phyloP scores from a whole-genome alignment of 1,140 invertebrate genomes.

The Cephus cinctus region DNA sequence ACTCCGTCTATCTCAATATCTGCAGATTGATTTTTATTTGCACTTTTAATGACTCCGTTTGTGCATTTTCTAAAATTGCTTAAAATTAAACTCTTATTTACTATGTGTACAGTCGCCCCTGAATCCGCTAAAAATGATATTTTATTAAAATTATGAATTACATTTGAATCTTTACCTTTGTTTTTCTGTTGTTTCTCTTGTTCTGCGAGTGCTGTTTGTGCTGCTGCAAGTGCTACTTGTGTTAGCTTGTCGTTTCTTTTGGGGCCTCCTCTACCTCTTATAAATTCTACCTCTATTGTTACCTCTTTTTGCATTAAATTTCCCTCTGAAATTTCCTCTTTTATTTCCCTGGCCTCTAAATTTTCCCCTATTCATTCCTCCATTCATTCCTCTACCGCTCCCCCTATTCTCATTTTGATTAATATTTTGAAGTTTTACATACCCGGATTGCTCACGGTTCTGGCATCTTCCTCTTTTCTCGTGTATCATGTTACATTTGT shows the following conservation, averaged over 20 bases:
- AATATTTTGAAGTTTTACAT: neutral
- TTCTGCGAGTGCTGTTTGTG: neutral
- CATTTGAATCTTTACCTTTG: neutral
- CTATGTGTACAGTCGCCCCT: slow-evolving; percentile 19
- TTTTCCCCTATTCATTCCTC: neutral
- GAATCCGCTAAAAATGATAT: slow-evolving; percentile 18
- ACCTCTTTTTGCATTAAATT: too few relatives aligned
- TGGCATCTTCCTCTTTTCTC: slow-evolving; percentile 1
- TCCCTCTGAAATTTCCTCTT: slow-evolving; percentile 7
- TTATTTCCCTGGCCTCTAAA: neutral
- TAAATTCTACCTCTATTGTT: neutral
- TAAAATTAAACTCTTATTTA: slow-evolving; percentile 17
- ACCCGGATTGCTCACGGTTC: neutral
- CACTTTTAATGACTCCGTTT: slow-evolving; percentile 13
- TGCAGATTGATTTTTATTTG: slow-evolving; percentile 19
- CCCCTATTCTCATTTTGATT: neutral
- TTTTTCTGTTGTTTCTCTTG: neutral
- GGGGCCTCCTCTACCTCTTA: neutral
- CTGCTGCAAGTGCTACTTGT: neutral
- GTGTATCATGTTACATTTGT: slow-evolving; percentile 9
- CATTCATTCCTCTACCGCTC: neutral
- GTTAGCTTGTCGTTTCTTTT: neutral
- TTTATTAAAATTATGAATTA: slow-evolving; percentile 6
- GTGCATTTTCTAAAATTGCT: slow-evolving; percentile 14
- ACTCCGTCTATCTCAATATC: slow-evolving; percentile 18